These are phyloP conservation scores for Limnodromus scolopaceus DNA, from an alignment of 2,797 vertebrate genomes.

Conservation along the genomic window DNA sequence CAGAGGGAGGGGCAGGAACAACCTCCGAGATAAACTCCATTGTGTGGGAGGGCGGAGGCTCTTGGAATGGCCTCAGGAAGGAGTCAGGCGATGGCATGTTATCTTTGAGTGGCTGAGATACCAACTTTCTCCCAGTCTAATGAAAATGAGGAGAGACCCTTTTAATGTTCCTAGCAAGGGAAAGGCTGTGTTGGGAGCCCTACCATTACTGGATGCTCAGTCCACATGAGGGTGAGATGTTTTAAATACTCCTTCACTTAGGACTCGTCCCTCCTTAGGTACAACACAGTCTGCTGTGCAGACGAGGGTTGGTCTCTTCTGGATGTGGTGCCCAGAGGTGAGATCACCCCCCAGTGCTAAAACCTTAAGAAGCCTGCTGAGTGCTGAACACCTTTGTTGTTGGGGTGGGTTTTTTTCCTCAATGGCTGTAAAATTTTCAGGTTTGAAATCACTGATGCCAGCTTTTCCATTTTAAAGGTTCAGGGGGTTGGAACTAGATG, in stretches of 20 bases:
- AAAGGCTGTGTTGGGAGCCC: background rate
- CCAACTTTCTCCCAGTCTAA: background rate
- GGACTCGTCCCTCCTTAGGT: background rate
- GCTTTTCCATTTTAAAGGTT: background rate
- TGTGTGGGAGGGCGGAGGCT: conserved; percentile 41
- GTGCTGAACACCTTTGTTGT: background rate
- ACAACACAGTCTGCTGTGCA: background rate
- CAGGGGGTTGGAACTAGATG: background rate
- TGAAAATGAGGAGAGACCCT: background rate
- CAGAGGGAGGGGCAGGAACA: conserved; percentile 49
- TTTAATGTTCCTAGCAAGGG: background rate
- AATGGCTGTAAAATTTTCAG: background rate
- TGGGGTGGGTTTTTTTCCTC: background rate
- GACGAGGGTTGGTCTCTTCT: background rate
- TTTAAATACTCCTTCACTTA: background rate
- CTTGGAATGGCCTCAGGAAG: background rate
- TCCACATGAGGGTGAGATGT: background rate
- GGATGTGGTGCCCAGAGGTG: background rate
- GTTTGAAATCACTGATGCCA: background rate
- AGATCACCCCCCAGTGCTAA: background rate
- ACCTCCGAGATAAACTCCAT: background rate
- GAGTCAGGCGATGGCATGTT: conserved; percentile 31
- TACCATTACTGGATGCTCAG: background rate
- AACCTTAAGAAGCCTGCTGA: background rate
- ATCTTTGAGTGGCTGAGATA: background rate